Conservation (phyloP, 2,888 invertebrate genomes). For the Dendrolimus houi region DNA sequence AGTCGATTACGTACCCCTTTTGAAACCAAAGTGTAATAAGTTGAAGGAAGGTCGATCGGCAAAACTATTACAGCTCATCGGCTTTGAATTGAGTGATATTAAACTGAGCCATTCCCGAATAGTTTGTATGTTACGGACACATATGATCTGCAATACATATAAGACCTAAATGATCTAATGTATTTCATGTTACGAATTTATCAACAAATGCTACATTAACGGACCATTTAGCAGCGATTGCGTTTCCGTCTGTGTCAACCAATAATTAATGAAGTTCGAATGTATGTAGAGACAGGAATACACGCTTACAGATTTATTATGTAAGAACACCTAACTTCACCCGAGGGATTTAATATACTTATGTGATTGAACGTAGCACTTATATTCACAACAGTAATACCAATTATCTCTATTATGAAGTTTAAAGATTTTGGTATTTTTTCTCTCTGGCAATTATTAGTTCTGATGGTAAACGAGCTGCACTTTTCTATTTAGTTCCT, state of each 20-base stretch:
- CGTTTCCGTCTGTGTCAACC: constrained; percentile 17
- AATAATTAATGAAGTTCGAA: constrained; percentile 17
- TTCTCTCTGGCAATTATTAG: too few species aligned
- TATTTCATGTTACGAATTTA: constrained; percentile 1
- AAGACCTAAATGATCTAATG: background rate
- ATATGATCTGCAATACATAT: background rate
- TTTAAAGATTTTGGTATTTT: too few species aligned
- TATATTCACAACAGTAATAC: too few species aligned
- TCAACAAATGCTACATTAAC: constrained; percentile 14
- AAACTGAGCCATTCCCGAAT: background rate
- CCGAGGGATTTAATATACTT: too few species aligned
- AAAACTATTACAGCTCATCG: background rate
- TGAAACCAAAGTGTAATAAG: background rate
- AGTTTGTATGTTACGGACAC: background rate
- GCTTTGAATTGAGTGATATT: background rate
- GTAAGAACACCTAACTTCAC: too few species aligned
- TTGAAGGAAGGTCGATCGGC: background rate
- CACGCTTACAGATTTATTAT: too few species aligned
- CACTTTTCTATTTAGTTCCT: too few species aligned
- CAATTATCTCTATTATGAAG: too few species aligned
- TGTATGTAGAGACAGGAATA: too few species aligned
- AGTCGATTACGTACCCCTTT: background rate
- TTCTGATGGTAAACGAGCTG: too few species aligned
- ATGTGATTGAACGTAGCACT: too few species aligned
- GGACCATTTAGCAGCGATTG: constrained; percentile 23